Percentiles rank a stretch among this genome's conserved stretches.
phyloP scores from a whole-genome alignment of 2,888 invertebrate species.

The Andrena chrysosceles region DNA sequence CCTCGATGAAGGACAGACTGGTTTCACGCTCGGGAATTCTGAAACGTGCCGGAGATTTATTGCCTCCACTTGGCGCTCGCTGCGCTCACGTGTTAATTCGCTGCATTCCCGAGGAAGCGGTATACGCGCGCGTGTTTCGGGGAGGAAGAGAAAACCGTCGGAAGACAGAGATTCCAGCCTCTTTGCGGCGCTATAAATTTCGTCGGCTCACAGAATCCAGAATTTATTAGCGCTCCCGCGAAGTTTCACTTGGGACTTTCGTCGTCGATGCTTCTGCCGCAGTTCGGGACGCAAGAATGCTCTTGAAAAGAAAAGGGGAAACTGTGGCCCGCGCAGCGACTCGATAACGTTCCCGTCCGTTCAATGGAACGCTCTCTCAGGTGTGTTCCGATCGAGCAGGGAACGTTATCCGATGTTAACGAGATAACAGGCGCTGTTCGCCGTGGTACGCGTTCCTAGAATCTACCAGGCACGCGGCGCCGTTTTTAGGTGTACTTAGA shows the following conservation, averaged over 20 bases:
- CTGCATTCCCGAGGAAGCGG: constrained; percentile 50
- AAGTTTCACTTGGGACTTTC: constrained; percentile 19
- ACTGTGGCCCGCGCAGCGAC: constrained; percentile 3
- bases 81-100: constrained; percentile 65
- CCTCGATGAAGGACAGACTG: constrained; percentile 70
- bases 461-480: constrained; percentile 9
- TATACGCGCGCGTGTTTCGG: constrained; percentile 31
- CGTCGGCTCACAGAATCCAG: constrained; percentile 47
- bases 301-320: constrained; percentile 13
- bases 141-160: constrained; percentile 23
- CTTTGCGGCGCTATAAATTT: constrained; percentile 53
- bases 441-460: constrained; percentile 23
- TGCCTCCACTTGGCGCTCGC: constrained; percentile 58
- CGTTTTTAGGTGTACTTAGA: constrained; percentile 42
- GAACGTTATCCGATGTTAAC: constrained; percentile 2
- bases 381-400: neutral
- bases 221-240: constrained; percentile 46
- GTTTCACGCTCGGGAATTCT: constrained; percentile 68
- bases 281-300: constrained; percentile 1
- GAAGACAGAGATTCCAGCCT: constrained; percentile 41
- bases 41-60: constrained; percentile 71
- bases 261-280: constrained; percentile 1
- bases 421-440: constrained; percentile 32
- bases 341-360: constrained; percentile 7
- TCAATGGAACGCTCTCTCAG: neutral